phyloP scores from a whole-genome alignment of 2,113 vertebrate genomes.

The Podarcis cretensis region DNA sequence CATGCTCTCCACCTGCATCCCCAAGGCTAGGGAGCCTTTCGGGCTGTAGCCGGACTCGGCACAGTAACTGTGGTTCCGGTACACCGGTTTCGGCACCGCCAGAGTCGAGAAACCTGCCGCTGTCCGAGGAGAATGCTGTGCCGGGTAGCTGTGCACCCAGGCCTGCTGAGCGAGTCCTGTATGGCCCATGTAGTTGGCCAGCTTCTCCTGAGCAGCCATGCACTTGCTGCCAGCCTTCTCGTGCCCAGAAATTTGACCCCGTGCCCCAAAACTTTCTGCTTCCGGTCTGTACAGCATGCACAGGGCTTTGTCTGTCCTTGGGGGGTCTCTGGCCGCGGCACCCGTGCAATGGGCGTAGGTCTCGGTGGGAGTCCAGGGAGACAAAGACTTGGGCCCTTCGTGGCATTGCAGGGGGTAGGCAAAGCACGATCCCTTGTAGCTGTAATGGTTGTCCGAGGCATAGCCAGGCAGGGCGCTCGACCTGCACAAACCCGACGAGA shows the following conservation, averaged over 20 bases:
- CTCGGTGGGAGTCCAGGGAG: conserved; percentile 71
- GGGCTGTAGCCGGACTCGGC: conserved; percentile 71
- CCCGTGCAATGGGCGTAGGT: conserved; percentile 60
- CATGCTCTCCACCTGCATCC: conserved; percentile 60
- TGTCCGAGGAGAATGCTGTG: conserved; percentile 49
- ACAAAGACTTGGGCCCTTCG: conserved; percentile 59
- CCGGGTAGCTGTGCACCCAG: conserved; percentile 56
- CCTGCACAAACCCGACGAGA: conserved; percentile 61
- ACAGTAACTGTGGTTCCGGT: conserved; percentile 79
- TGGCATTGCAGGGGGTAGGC: conserved; percentile 75
- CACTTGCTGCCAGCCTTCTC: conserved; percentile 63
- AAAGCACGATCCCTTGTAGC: conserved; percentile 83
- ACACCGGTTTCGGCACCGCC: conserved; percentile 86
- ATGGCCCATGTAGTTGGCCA: conserved; percentile 64
- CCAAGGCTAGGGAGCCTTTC: conserved; percentile 67
- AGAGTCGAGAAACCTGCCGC: conserved; percentile 70
- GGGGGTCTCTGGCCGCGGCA: conserved; percentile 66
- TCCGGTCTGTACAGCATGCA: conserved; percentile 73
- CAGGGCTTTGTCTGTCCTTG: conserved; percentile 59
- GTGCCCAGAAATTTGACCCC: not conserved
- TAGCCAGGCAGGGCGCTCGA: conserved; percentile 61
- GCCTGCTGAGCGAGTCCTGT: conserved; percentile 36
- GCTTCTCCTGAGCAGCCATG: conserved; percentile 64
- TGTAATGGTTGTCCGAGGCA: conserved; percentile 64
- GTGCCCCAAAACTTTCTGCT: not conserved